Evolutionary conservation across 2,113 vertebrate genomes (phyloP).

Genomic region (Salvelinus alpinus): DNA sequence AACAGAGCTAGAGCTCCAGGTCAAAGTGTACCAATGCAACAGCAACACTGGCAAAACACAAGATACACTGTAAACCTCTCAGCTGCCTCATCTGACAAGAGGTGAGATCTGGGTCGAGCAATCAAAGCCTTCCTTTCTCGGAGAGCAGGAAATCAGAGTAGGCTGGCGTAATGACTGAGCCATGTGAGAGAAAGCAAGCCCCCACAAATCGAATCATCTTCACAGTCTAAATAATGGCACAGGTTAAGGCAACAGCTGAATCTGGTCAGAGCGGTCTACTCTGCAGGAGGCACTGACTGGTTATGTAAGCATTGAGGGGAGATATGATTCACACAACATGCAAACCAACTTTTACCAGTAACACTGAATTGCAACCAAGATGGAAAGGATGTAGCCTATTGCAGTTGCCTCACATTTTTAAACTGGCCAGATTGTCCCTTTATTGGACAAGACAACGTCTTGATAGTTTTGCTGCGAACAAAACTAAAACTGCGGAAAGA

Average conservation of each 20-base stretch:
- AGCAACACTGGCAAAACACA: no score
- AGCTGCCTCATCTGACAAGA: not conserved
- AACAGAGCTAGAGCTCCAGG: no score
- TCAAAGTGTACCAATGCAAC: no score
- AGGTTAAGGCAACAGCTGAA: conserved; percentile 44
- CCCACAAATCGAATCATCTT: conserved; percentile 21
- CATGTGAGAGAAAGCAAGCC: conserved; percentile 12
- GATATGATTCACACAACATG: conserved; percentile 55
- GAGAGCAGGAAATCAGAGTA: not conserved
- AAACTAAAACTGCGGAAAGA: no score
- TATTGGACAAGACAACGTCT: no score
- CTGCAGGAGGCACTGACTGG: conserved; percentile 31
- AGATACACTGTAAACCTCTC: not conserved
- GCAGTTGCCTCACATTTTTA: no score
- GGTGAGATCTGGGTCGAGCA: not conserved
- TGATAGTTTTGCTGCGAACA: no score
- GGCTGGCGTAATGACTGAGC: not conserved
- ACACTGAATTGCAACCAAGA: conserved; percentile 8
- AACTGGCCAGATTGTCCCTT: no score
- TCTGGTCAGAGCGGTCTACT: conserved; percentile 31
- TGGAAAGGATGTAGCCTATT: no score
- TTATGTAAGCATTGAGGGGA: conserved; percentile 53
- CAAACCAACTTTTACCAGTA: conserved; percentile 25
- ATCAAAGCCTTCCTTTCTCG: not conserved
- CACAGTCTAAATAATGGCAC: conserved; percentile 32